These are phyloP conservation scores for Cyprinodon variegatus DNA, from an alignment of 2,113 vertebrate species.

Conservation along the genomic window DNA sequence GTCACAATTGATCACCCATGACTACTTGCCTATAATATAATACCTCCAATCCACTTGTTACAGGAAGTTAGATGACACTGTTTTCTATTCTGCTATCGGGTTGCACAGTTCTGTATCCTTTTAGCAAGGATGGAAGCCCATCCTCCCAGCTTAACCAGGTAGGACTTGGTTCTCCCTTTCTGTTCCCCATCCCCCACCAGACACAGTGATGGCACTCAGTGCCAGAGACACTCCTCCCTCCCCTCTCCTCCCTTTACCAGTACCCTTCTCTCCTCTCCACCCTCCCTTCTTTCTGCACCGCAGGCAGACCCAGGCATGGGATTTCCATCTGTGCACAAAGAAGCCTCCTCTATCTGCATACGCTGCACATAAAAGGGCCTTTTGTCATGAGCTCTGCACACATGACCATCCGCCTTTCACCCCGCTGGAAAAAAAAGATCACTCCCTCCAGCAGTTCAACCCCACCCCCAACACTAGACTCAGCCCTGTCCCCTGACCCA, in stretches of 20 bases:
- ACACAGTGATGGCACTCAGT: slow-evolving; percentile 80
- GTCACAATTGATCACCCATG: slow-evolving; percentile 12
- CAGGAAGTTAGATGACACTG: slow-evolving; percentile 10
- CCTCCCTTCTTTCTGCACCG: slow-evolving; percentile 64
- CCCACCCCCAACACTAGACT: slow-evolving; percentile 72
- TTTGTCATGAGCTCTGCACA: slow-evolving; percentile 83
- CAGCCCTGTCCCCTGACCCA: slow-evolving; percentile 51
- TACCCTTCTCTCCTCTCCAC: slow-evolving; percentile 60
- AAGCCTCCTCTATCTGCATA: slow-evolving; percentile 82
- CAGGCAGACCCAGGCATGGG: slow-evolving; percentile 78
- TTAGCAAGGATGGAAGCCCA: slow-evolving; percentile 35
- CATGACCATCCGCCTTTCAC: slow-evolving; percentile 80
- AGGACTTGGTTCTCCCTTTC: slow-evolving; percentile 61
- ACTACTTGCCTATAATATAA: slow-evolving; percentile 21
- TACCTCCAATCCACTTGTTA: slow-evolving; percentile 37
- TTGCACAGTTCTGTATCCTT: slow-evolving; percentile 39
- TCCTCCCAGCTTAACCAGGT: slow-evolving; percentile 56
- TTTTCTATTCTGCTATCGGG: slow-evolving; percentile 20
- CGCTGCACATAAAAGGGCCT: slow-evolving; percentile 84
- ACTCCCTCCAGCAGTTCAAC: slow-evolving; percentile 67
- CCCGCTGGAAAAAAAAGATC: slow-evolving; percentile 72
- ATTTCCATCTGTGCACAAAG: slow-evolving; percentile 83
- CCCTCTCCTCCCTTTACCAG: slow-evolving; percentile 59
- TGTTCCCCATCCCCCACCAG: slow-evolving; percentile 67
- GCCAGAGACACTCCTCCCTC: slow-evolving; percentile 79